Evolutionary conservation across 2,113 vertebrate genomes (phyloP).

Genomic region (Lutjanus erythropterus): DNA sequence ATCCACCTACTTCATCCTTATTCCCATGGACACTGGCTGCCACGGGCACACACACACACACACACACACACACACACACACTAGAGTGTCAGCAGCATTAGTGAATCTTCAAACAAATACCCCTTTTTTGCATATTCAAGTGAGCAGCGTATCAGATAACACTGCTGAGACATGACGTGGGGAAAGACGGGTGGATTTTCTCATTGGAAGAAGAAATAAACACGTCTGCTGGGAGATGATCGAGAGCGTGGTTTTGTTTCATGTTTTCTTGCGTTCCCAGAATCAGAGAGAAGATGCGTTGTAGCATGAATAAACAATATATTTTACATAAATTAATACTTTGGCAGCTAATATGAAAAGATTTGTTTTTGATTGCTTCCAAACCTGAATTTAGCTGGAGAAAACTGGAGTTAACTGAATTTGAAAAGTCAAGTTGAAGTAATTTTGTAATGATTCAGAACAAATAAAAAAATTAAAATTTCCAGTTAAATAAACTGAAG

Average conservation of each 20-base stretch:
- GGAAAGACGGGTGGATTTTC: constrained; percentile 4
- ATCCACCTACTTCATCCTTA: constrained; percentile 78
- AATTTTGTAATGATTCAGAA: too few species aligned
- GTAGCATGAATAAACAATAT: neutral
- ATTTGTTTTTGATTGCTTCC: constrained; percentile 3
- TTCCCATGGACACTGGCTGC: constrained; percentile 60
- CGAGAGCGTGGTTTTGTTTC: neutral
- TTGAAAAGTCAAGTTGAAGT: too few species aligned
- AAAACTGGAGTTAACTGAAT: too few species aligned
- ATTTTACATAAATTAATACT: constrained; percentile 9
- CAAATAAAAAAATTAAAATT: too few species aligned
- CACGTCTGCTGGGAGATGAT: neutral
- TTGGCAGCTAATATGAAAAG: neutral
- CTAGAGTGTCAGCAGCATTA: constrained; percentile 44
- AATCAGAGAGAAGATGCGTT: constrained; percentile 10
- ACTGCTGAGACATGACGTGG: constrained; percentile 19
- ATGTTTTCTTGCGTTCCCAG: neutral
- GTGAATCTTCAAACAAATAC: constrained; percentile 55
- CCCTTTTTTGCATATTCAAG: constrained; percentile 60
- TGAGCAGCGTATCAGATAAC: constrained; percentile 31
- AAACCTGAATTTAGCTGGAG: too few species aligned
- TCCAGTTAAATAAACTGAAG: too few species aligned
- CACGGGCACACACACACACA: neutral
- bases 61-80: constrained; percentile 15
- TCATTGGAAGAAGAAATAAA: constrained; percentile 43